phyloP scores from a whole-genome alignment of 35 echinoderm and acorn worm species.

The Amphiura filiformis region DNA sequence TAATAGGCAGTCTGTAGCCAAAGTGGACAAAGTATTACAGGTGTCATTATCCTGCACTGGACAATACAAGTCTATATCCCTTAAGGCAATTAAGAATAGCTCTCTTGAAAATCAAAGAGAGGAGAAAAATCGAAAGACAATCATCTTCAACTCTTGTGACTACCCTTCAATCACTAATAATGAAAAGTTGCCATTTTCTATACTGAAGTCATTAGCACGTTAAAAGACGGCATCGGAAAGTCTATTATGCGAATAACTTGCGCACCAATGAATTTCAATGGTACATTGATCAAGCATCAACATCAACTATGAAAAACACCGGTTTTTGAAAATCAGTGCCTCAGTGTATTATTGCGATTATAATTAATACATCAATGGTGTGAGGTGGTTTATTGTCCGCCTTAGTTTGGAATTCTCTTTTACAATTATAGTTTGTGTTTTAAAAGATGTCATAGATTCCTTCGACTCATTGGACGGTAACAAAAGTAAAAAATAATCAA shows the following conservation, averaged over 20 bases:
- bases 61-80: not conserved
- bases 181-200: not conserved
- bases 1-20: too few relatives aligned
- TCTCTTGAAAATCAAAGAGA: not conserved
- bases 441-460: not conserved
- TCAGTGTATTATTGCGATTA: not conserved
- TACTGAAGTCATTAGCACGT: not conserved
- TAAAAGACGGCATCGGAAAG: not conserved
- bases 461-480: not conserved
- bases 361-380: not conserved
- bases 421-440: not conserved
- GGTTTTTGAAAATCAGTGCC: not conserved
- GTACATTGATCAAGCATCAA: not conserved
- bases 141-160: not conserved
- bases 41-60: constrained; percentile 1
- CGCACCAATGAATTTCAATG: not conserved
- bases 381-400: not conserved
- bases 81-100: not conserved
- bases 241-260: not conserved
- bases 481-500: not conserved
- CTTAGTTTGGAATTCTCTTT: not conserved
- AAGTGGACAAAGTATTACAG: too few relatives aligned
- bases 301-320: not conserved
- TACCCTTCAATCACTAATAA: not conserved
- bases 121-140: not conserved